phyloP scores from a whole-genome alignment of 2,888 invertebrate species.

The Hartigia nigra region DNA sequence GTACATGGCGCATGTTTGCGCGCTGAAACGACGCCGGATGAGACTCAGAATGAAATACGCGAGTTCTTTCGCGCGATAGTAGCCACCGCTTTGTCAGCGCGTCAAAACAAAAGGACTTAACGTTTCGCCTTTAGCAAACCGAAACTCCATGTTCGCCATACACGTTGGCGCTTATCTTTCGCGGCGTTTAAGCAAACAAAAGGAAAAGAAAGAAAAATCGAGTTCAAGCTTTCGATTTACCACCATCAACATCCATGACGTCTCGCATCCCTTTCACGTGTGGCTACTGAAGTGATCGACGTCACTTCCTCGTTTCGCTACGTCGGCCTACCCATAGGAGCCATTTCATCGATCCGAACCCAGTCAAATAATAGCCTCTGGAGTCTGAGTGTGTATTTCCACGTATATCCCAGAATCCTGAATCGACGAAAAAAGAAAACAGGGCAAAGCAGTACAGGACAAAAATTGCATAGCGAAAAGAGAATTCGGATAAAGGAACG shows the following conservation, averaged over 20 bases:
- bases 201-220: background rate
- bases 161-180: background rate
- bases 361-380: background rate
- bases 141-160: background rate
- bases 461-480: background rate
- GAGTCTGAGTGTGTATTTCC: background rate
- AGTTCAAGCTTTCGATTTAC: background rate
- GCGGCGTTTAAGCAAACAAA: background rate
- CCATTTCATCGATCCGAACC: background rate
- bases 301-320: background rate
- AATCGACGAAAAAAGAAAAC: background rate
- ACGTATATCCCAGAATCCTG: background rate
- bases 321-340: background rate
- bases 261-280: background rate
- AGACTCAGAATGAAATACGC: conserved; percentile 5
- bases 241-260: background rate
- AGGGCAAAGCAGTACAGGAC: background rate
- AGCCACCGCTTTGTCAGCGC: background rate
- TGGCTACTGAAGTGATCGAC: background rate
- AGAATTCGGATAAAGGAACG: background rate
- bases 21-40: conserved; percentile 5
- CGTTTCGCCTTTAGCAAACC: background rate
- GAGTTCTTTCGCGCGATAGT: conserved; percentile 4
- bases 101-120: background rate
- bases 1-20: conserved; percentile 1